Conservation (phyloP, 2,797 vertebrate genomes). For the Atherinosoma microstoma region DNA sequence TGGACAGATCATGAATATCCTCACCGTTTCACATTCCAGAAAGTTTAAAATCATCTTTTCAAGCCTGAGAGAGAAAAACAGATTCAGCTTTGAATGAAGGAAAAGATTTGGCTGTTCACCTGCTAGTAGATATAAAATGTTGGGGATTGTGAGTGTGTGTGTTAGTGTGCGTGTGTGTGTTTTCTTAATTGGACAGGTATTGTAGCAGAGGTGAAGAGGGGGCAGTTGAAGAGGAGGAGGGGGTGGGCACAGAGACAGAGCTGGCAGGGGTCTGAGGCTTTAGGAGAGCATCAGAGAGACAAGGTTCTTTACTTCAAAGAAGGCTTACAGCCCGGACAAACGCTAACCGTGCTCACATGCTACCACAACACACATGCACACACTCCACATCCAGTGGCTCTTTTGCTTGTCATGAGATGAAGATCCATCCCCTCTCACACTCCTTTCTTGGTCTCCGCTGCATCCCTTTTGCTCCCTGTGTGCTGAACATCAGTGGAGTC, state of each 20-base stretch:
- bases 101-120: slow-evolving; percentile 47
- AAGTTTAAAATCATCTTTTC: slow-evolving; percentile 62
- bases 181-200: slow-evolving; percentile 76
- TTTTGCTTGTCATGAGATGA: slow-evolving; percentile 72
- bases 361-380: slow-evolving; percentile 36
- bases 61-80: slow-evolving; percentile 18
- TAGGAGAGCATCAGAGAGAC: slow-evolving; percentile 62
- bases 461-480: slow-evolving; percentile 44
- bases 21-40: slow-evolving; percentile 48
- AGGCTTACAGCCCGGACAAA: slow-evolving; percentile 58
- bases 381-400: slow-evolving; percentile 53
- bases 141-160: slow-evolving; percentile 17
- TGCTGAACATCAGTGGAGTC: slow-evolving; percentile 63
- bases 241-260: slow-evolving; percentile 31
- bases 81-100: slow-evolving; percentile 53
- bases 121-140: slow-evolving; percentile 49
- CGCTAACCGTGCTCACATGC: slow-evolving; percentile 51
- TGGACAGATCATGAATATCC: slow-evolving; percentile 44
- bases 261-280: slow-evolving; percentile 62
- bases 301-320: slow-evolving; percentile 75
- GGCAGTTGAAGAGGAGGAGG: slow-evolving; percentile 28
- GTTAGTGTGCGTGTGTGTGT: slow-evolving; percentile 43
- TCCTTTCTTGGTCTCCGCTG: slow-evolving; percentile 33
- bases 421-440: slow-evolving; percentile 59
- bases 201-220: slow-evolving; percentile 68